Percentiles rank a stretch among this genome's conserved stretches.
phyloP scores from a whole-genome alignment of 2,797 vertebrate genomes.

The Taenioides sp. region DNA sequence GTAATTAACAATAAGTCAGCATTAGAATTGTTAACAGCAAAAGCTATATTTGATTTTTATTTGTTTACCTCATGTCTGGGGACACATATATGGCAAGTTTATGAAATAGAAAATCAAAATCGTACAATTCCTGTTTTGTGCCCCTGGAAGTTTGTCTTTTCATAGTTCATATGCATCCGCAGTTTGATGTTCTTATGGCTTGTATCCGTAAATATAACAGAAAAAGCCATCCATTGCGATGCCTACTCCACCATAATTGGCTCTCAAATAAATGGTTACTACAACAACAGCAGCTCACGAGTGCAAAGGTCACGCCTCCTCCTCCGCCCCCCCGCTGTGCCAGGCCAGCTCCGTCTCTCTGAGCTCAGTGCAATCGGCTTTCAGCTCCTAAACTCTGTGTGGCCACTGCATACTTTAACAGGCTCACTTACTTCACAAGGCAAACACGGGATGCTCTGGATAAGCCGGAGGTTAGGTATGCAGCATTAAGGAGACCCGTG shows the following conservation, averaged over 20 bases:
- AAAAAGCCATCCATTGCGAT: slow-evolving; percentile 14
- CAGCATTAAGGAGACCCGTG: slow-evolving; percentile 39
- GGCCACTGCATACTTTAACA: slow-evolving; percentile 61
- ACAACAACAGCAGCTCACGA: slow-evolving; percentile 2
- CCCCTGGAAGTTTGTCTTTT: no score
- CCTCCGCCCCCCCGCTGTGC: slow-evolving; percentile 8
- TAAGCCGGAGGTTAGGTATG: slow-evolving; percentile 44
- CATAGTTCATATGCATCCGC: no score
- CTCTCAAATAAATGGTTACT: slow-evolving; percentile 18
- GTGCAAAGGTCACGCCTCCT: slow-evolving; percentile 7
- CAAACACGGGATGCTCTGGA: slow-evolving; percentile 42
- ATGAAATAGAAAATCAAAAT: no score
- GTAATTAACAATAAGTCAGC: no score
- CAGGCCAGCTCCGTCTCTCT: slow-evolving; percentile 16
- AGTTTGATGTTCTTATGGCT: no score
- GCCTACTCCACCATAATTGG: slow-evolving; percentile 24
- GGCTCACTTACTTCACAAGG: slow-evolving; percentile 55
- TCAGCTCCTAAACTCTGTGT: slow-evolving; percentile 51
- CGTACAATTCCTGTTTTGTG: no score
- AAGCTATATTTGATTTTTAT: no score
- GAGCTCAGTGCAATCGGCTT: slow-evolving; percentile 51
- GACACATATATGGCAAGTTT: no score
- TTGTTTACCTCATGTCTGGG: no score
- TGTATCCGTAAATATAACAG: not conserved
- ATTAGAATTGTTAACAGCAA: no score